Evolutionary conservation across 2,113 vertebrate genomes (phyloP).

Genomic region (Nothoprocta perdicaria): DNA sequence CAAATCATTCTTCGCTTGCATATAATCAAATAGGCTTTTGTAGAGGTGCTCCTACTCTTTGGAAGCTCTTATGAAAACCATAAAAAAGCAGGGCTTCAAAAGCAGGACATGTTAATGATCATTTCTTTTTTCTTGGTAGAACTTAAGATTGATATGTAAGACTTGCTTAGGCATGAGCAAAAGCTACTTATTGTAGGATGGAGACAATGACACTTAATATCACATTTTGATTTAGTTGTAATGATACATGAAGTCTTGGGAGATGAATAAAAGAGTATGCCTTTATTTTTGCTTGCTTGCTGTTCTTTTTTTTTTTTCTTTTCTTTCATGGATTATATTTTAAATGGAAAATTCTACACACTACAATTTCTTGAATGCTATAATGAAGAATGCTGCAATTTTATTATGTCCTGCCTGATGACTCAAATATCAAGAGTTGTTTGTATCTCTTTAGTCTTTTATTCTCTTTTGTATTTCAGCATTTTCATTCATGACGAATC

Average conservation of each 20-base stretch:
- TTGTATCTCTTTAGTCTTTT: background rate
- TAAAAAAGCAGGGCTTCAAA: background rate
- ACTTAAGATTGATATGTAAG: background rate
- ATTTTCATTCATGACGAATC: background rate
- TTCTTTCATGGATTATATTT: background rate
- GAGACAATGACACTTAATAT: background rate
- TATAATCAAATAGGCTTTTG: background rate
- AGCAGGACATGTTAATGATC: accelerated
- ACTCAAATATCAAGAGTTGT: background rate
- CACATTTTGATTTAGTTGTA: background rate
- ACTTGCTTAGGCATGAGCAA: background rate
- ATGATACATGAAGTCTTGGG: background rate
- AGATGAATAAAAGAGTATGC: background rate
- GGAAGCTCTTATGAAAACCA: background rate
- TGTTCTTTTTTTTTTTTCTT: background rate
- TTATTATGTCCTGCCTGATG: background rate
- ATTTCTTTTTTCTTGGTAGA: background rate
- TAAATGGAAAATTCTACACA: background rate
- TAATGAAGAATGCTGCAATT: background rate
- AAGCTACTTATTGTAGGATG: background rate
- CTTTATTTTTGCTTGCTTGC: background rate
- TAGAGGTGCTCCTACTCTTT: background rate
- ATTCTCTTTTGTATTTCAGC: background rate
- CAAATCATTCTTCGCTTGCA: background rate
- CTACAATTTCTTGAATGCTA: background rate